Base-by-base conservation (phyloP, 2,113 vertebrate genomes). In the Brachyhypopomus occidentalis region DNA sequence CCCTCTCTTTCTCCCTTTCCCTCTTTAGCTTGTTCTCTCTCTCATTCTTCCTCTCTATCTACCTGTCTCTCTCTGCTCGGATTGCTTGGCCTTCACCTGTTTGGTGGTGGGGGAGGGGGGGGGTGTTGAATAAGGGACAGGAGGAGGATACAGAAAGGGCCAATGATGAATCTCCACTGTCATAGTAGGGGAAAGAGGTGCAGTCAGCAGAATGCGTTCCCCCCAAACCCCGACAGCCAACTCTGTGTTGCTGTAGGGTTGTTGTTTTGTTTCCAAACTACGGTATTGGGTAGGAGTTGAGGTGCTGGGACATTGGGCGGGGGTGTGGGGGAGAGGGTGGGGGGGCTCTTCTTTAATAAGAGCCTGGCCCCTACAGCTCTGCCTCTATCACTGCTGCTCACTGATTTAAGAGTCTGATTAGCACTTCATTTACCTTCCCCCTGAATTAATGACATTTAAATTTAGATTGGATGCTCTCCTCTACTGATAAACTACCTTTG, bases 391-490 rank as follows among this genome's bases (percentile, higher is more conserved):
- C 72, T 8, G 52, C 79, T 59, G 79, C 52, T 81, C 63, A 58
- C 72, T 81, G 79, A 81, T 81, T 81, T 81, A 75, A 75, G 72
- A 81, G 75, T 34, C 52, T 75, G 79, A 81, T 81, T 81, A 81
- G 79, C 79, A 81, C 79, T 75, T 81, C 72, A 81, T 81, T 81
- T 81, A 72, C 72, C 72, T 81, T 48, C 55, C 79, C 72, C 52
- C 63, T 75, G 79, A 81, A 75, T 81, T 81, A 81, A 81, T 81
- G 72, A 81, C 67, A 81, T 81, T 81, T 81, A 81, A 81, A 81
- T 81, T 80, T 81, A 81, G 79, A 81, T 75, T 81, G 79, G 79
- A 81, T 81, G 72, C 79, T 75, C 72, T 69, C 72, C 62, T 81
- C 63, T 56, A 60, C 79, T 69, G 79, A 81, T 81, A 81, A 81